Percentiles rank a stretch among this genome's conserved stretches.
phyloP scores from a whole-genome alignment of 2,888 invertebrate species.

The Drepanosiphum platanoidis region DNA sequence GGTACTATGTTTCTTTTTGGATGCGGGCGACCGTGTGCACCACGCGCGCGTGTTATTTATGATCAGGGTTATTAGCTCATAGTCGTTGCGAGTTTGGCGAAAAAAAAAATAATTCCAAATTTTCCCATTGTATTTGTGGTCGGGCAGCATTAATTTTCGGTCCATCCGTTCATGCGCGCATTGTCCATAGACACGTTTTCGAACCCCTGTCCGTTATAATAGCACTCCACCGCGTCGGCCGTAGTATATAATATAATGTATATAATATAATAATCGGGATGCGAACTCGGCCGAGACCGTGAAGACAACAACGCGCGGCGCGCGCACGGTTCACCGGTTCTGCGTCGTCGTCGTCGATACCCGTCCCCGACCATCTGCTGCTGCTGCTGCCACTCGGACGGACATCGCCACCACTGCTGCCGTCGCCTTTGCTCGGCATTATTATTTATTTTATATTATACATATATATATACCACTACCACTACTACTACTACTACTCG shows the following conservation, averaged over 20 bases:
- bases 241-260: background rate
- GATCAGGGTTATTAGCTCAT: background rate
- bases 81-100: background rate
- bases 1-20: conserved; percentile 1
- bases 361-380: conserved; percentile 53
- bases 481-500: too few species aligned
- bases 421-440: background rate
- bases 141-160: background rate
- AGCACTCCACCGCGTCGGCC: conserved; percentile 10
- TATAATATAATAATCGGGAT: conserved; percentile 37
- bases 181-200: conserved; percentile 38
- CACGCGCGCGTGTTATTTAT: too few species aligned
- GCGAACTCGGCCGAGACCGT: conserved; percentile 56
- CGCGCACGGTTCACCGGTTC: conserved; percentile 59
- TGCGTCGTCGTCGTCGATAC: conserved; percentile 37
- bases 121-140: background rate
- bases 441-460: conserved; percentile 20
- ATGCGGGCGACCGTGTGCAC: conserved; percentile 14
- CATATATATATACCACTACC: too few species aligned
- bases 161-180: background rate
- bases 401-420: background rate
- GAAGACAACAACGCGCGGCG: conserved; percentile 43
- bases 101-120: background rate
- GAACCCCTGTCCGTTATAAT: conserved; percentile 48
- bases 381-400: conserved; percentile 30